Percentiles rank a stretch among this genome's conserved stretches.
phyloP scores from a whole-genome alignment of 2,888 invertebrate genomes.

The Hydriomena furcata region DNA sequence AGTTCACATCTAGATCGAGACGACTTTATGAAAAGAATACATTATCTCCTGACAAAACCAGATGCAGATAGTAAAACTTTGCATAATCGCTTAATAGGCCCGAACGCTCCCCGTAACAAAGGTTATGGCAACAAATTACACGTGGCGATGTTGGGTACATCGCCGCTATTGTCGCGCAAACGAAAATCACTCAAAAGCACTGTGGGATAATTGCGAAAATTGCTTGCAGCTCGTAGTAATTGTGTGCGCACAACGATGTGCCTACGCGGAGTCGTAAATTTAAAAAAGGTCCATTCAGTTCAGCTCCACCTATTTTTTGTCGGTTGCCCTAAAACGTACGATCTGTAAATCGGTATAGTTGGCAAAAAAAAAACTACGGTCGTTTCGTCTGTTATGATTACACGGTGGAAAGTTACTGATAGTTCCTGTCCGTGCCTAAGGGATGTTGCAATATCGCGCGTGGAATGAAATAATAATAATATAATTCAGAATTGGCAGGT shows the following conservation, averaged over 20 bases:
- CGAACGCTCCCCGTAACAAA: conserved; percentile 51
- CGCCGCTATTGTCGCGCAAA: conserved; percentile 47
- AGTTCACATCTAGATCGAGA: conserved; percentile 27
- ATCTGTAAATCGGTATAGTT: conserved; percentile 31
- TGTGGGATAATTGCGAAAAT: conserved; percentile 59
- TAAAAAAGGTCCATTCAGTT: conserved; percentile 61
- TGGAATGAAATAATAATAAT: too few species aligned
- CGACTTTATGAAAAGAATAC: conserved; percentile 52
- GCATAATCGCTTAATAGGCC: conserved; percentile 53
- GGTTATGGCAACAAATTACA: conserved; percentile 61
- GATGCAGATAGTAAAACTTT: conserved; percentile 49
- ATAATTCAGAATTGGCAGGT: too few species aligned
- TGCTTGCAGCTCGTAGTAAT: conserved; percentile 59
- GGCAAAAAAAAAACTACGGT: conserved; percentile 35
- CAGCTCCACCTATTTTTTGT: conserved; percentile 57
- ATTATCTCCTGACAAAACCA: conserved; percentile 45
- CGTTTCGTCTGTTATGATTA: conserved; percentile 38
- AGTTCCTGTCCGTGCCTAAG: conserved; percentile 4
- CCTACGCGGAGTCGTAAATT: conserved; percentile 67
- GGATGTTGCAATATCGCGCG: too few species aligned
- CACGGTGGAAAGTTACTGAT: conserved; percentile 15
- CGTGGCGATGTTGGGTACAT: conserved; percentile 48
- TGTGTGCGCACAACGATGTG: conserved; percentile 48
- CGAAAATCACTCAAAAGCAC: conserved; percentile 51
- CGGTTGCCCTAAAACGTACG: conserved; percentile 51